phyloP scores from a whole-genome alignment of 2,888 invertebrate genomes.

The Charanyca ferruginea region DNA sequence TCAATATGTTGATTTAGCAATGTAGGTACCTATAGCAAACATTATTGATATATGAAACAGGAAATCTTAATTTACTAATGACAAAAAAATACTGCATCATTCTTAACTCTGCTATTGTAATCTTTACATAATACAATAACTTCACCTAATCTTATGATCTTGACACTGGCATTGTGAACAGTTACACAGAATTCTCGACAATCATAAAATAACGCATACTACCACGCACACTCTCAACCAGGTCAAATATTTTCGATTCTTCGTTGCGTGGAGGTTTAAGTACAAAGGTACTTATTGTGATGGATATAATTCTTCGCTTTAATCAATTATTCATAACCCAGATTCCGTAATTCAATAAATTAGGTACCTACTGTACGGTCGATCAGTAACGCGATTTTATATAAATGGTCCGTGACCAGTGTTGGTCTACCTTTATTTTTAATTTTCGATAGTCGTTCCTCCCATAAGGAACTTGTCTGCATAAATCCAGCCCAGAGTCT shows the following conservation, averaged over 20 bases:
- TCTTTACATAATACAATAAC: slow-evolving; percentile 10
- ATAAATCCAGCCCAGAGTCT: too few relatives aligned
- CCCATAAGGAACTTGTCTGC: too few relatives aligned
- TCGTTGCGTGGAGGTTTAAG: slow-evolving; percentile 15
- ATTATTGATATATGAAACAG: not conserved
- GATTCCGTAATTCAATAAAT: slow-evolving; percentile 56
- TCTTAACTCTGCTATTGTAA: not conserved
- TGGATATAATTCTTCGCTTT: slow-evolving; percentile 39
- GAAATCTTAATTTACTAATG: not conserved
- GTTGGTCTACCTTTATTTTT: too few relatives aligned
- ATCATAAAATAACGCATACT: slow-evolving; percentile 24
- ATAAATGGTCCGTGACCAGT: slow-evolving; percentile 37
- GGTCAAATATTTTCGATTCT: slow-evolving; percentile 42
- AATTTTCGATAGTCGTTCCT: too few relatives aligned
- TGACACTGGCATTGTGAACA: slow-evolving; percentile 49
- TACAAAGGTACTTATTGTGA: slow-evolving; percentile 41
- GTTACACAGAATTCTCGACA: slow-evolving; percentile 24
- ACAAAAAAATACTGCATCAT: not conserved
- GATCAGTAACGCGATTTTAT: slow-evolving; percentile 26
- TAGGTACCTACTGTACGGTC: slow-evolving; percentile 11
- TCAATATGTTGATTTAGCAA: too few relatives aligned
- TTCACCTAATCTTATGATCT: slow-evolving; percentile 21
- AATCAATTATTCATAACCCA: slow-evolving; percentile 62
- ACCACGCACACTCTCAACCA: slow-evolving; percentile 40
- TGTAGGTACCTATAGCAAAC: too few relatives aligned